phyloP scores from a whole-genome alignment of 30 jellyfish, hydroid and myxozoan species.

The Pseudorhiza aurosa region DNA sequence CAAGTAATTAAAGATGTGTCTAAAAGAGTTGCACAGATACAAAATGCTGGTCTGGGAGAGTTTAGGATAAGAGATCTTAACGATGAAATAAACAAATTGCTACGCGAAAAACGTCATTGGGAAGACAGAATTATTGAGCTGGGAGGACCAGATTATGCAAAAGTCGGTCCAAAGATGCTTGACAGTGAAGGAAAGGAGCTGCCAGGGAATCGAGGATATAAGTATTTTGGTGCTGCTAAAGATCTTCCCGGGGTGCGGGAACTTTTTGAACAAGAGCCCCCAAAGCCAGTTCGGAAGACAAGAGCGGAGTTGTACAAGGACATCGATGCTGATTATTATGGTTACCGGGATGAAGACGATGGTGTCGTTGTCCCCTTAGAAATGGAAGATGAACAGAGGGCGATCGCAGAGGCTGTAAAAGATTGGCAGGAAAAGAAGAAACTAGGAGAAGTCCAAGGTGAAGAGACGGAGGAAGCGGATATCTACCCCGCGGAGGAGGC shows the following conservation, averaged over 20 bases:
- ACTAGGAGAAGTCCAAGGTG: constrained; percentile 68
- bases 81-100: constrained; percentile 93
- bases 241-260: constrained; percentile 99
- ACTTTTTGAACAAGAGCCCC: constrained; percentile 97
- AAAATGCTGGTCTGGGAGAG: constrained; percentile 99
- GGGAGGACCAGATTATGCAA: constrained; percentile 97
- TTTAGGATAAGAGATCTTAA: constrained; percentile 93
- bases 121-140: constrained; percentile 92
- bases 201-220: constrained; percentile 96
- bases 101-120: constrained; percentile 97
- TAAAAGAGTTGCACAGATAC: constrained; percentile 95
- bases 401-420: constrained; percentile 80
- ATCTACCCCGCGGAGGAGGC: constrained; percentile 53
- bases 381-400: constrained; percentile 73
- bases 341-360: constrained; percentile 96
- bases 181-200: constrained; percentile 98
- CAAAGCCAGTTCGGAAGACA: constrained; percentile 90
- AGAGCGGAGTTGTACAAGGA: constrained; percentile 83
- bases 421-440: constrained; percentile 86
- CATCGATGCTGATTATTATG: constrained; percentile 97
- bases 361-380: constrained; percentile 88
- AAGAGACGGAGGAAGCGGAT: constrained; percentile 78
- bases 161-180: constrained; percentile 93
- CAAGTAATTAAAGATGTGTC: constrained; percentile 91
- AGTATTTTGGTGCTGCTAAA: constrained; percentile 97